Conservation (phyloP, 2,113 vertebrate species). For the Barbus barbus region DNA sequence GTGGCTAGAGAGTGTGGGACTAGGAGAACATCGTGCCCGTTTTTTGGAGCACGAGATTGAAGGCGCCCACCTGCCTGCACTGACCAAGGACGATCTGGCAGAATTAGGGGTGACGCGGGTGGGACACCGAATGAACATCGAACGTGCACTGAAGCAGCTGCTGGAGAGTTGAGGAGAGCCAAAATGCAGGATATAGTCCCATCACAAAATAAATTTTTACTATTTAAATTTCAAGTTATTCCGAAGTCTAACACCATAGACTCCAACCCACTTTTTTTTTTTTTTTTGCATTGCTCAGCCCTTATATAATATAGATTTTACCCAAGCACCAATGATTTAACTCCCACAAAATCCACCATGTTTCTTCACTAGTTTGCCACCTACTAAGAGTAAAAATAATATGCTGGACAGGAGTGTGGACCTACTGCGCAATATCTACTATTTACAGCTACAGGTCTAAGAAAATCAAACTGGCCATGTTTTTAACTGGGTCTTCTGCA, state of each 20-base stretch:
- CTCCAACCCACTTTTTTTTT: background rate
- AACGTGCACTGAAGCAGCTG: slow-evolving; percentile 92
- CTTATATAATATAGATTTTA: slow-evolving; percentile 11
- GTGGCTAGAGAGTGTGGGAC: slow-evolving; percentile 96
- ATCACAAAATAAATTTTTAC: background rate
- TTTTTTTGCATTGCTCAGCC: background rate
- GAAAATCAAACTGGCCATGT: slow-evolving; percentile 10
- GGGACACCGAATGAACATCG: slow-evolving; percentile 98
- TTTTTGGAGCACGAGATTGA: slow-evolving; percentile 98
- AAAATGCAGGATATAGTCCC: slow-evolving; percentile 39
- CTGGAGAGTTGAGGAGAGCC: slow-evolving; percentile 85
- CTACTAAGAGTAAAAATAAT: background rate
- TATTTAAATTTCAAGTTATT: background rate
- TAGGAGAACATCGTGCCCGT: slow-evolving; percentile 94
- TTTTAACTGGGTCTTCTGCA: slow-evolving; percentile 25
- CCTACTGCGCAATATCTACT: slow-evolving; percentile 26
- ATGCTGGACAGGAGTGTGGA: background rate
- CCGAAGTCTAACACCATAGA: background rate
- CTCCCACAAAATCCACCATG: background rate
- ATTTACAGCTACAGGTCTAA: slow-evolving; percentile 4
- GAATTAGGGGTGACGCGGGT: slow-evolving; percentile 97
- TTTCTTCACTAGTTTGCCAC: background rate
- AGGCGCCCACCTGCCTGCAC: slow-evolving; percentile 92
- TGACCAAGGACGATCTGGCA: slow-evolving; percentile 97
- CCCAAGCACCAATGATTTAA: background rate